Conservation (phyloP, 2,888 invertebrate genomes). For the Hydroisotoma schaefferi region DNA sequence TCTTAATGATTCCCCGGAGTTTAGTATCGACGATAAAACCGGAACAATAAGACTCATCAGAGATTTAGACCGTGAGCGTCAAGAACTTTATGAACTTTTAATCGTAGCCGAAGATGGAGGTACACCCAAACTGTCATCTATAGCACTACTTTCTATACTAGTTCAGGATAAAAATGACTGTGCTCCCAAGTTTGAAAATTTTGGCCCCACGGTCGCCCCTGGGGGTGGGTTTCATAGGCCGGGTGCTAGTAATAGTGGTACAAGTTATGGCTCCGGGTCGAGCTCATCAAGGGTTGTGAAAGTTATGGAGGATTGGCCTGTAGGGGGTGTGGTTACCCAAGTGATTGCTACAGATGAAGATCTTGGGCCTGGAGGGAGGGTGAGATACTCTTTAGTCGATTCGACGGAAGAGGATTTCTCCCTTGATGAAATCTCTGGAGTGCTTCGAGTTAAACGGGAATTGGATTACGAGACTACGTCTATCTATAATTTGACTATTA, state of each 20-base stretch:
- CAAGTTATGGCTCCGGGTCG: slow-evolving; percentile 52
- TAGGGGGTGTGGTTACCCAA: slow-evolving; percentile 75
- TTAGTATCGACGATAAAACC: slow-evolving; percentile 67
- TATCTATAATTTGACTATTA: slow-evolving; percentile 79
- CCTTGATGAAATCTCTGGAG: slow-evolving; percentile 80
- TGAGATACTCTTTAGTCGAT: slow-evolving; percentile 72
- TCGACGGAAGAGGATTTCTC: slow-evolving; percentile 66
- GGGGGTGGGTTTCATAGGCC: background rate
- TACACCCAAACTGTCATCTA: slow-evolving; percentile 66
- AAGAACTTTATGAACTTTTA: slow-evolving; percentile 72
- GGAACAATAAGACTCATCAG: slow-evolving; percentile 75
- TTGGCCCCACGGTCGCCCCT: slow-evolving; percentile 65
- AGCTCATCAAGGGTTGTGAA: slow-evolving; percentile 59
- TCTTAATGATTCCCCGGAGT: slow-evolving; percentile 61
- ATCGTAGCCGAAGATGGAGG: slow-evolving; percentile 77
- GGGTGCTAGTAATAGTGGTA: slow-evolving; percentile 47
- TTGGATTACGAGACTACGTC: slow-evolving; percentile 88
- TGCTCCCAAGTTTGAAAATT: slow-evolving; percentile 73
- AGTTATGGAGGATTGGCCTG: slow-evolving; percentile 85
- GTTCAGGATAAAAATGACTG: slow-evolving; percentile 90
- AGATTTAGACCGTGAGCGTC: slow-evolving; percentile 78
- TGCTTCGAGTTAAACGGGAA: slow-evolving; percentile 70
- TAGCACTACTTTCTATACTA: slow-evolving; percentile 74
- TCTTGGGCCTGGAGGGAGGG: slow-evolving; percentile 73
- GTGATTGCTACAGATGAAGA: slow-evolving; percentile 82